These are phyloP conservation scores for Chouioia cunea DNA, from an alignment of 2,888 invertebrate genomes.

Conservation along the genomic window DNA sequence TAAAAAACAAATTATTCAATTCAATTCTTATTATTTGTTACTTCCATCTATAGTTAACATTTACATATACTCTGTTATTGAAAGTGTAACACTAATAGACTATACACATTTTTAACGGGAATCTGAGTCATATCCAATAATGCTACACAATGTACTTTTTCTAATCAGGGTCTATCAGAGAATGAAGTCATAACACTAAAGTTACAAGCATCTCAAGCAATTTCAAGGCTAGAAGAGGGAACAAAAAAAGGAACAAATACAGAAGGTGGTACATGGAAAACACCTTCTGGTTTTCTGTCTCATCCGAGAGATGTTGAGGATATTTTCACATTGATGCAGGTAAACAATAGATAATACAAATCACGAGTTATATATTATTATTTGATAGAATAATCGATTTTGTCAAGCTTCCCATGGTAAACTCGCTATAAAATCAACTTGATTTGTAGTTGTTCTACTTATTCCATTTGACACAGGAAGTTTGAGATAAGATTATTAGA, in stretches of 20 bases:
- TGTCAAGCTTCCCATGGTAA: no score
- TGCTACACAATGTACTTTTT: not conserved
- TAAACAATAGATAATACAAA: slow-evolving; percentile 43
- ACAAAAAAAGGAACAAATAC: slow-evolving; percentile 68
- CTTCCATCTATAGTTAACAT: no score
- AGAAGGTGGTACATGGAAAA: slow-evolving; percentile 70
- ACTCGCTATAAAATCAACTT: not conserved
- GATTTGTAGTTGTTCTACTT: slow-evolving; percentile 5
- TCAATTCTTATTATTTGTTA: no score
- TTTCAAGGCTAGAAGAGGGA: slow-evolving; percentile 78
- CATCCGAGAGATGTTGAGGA: slow-evolving; percentile 71
- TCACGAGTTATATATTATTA: not conserved
- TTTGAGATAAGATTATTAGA: slow-evolving; percentile 16
- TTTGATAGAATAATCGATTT: not conserved
- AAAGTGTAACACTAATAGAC: no score
- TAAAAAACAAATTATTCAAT: no score
- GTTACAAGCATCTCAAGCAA: slow-evolving; percentile 81
- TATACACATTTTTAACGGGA: no score
- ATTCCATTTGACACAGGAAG: slow-evolving; percentile 22
- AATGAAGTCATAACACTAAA: slow-evolving; percentile 70
- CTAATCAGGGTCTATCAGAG: slow-evolving; percentile 43
- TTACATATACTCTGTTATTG: no score
- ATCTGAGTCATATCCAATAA: no score
- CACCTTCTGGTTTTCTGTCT: slow-evolving; percentile 71
- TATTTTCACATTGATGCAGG: slow-evolving; percentile 70